Base-by-base conservation (phyloP, 2,888 invertebrate genomes). In the Anaspis maculata region DNA sequence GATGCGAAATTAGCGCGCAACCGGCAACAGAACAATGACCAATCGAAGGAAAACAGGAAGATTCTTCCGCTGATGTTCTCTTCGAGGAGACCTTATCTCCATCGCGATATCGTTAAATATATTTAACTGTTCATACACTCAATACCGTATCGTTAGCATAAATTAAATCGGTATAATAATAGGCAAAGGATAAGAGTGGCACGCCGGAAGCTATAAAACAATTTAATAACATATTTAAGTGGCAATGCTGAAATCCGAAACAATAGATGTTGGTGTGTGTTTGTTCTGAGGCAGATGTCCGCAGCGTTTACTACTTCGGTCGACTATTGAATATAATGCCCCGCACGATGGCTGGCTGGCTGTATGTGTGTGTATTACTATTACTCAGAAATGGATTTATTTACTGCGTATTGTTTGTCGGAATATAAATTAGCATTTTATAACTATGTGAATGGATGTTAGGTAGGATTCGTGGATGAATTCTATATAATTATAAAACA, bases 181-280 rank as follows among this genome's bases (percentile, higher is more conserved):
- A 48, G 46, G 45, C 48, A 45, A 27, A 19, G 5, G 38, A 42
- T 42, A 46, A 45, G 48, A 51, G 48, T 52, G 46, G 46, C 48
- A 51, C 41, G 51, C 56, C 59, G 63, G 63, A 64, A 64, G 57
- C 57, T 52, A 61, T 64, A 64, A 64, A 64, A 57, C 63, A 62
- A 61, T 62, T 64, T 64, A 64, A 64, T 64, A 64, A 64, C 62
- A 62, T 61, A 62, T 63, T 61, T 60, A 60, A 62, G 60, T 58
- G 57, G 56, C 48, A 53, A 52, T 57, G 61, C 51, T 59, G 61
- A 60, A 61, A 61, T 60, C 52, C 56, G 50, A 57, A 62, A 63
- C 63, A 63, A 63, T 63, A 51, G 59, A 49, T 44, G n/a, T n/a
- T n/a, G n/a, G n/a, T n/a, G n/a, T n/a, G 43, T 50, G 50, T 56